A percentile compares a stretch with the other conserved stretches of the same genome.
These are phyloP conservation scores for Astyanax mexicanus DNA, from an alignment of 2,797 vertebrate species.

Conservation along the genomic window DNA sequence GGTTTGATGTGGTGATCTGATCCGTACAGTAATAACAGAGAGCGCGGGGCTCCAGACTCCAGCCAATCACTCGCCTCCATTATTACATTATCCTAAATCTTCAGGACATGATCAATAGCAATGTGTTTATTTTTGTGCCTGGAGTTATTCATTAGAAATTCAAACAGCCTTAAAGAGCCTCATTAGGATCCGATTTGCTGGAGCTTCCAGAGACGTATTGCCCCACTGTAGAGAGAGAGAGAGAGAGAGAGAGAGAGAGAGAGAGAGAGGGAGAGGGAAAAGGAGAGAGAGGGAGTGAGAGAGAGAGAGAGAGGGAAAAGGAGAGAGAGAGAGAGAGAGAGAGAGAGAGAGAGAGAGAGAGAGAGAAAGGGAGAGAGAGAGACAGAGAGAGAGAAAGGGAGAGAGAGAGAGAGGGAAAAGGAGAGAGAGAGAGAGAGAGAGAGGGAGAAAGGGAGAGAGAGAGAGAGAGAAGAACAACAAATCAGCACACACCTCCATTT, in stretches of 20 bases:
- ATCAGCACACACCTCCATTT: no score
- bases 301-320: constrained; percentile 59
- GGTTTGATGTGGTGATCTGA: constrained; percentile 52
- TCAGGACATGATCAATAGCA: constrained; percentile 80
- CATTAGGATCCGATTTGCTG: constrained; percentile 73
- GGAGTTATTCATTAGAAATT: constrained; percentile 81
- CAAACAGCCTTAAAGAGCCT: constrained; percentile 76
- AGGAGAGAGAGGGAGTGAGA: no score
- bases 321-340: constrained; percentile 56
- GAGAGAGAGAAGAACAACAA: no score
- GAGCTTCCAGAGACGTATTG: constrained; percentile 68
- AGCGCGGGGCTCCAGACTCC: constrained; percentile 57
- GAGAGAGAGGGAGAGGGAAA: no score
- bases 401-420: no score
- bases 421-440: no score
- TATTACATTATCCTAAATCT: constrained; percentile 78
- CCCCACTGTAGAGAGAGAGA: constrained; percentile 56
- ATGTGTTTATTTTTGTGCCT: constrained; percentile 80
- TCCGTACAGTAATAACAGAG: constrained; percentile 61
- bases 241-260: constrained; percentile 57
- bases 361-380: no score
- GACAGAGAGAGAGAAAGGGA: no score
- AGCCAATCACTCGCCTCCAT: constrained; percentile 61
- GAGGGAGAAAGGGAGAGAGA: no score
- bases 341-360: no score